These are phyloP conservation scores for Pyrochroa serraticornis DNA, from an alignment of 2,888 invertebrate genomes.

Conservation along the genomic window DNA sequence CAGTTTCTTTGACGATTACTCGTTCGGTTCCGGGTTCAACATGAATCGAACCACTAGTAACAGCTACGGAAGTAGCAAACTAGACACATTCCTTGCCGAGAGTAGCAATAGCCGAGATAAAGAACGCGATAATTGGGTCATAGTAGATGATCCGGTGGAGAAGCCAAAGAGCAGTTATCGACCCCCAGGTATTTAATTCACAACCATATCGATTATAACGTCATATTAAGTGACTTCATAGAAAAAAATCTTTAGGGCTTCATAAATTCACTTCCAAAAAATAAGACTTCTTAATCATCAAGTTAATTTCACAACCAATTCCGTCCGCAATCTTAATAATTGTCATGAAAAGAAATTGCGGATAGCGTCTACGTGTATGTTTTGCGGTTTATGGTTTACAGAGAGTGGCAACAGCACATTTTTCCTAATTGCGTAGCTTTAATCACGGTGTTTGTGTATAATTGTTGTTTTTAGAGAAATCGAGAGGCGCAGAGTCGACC, in stretches of 20 bases:
- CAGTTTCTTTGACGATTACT: slow-evolving; percentile 62
- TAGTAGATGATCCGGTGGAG: slow-evolving; percentile 54
- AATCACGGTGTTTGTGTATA: no score
- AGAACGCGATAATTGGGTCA: slow-evolving; percentile 56
- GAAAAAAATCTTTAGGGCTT: slow-evolving; percentile 16
- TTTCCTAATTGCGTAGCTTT: no score
- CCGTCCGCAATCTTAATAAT: no score
- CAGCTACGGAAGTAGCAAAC: slow-evolving; percentile 37
- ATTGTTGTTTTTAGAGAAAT: slow-evolving; percentile 27
- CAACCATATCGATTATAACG: not conserved
- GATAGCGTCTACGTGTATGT: no score
- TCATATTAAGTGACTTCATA: not conserved
- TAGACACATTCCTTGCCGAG: slow-evolving; percentile 43
- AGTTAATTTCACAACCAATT: no score
- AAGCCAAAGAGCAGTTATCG: slow-evolving; percentile 35
- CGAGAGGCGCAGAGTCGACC: slow-evolving; percentile 35
- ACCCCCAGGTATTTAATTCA: slow-evolving; percentile 5
- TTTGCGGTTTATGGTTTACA: no score
- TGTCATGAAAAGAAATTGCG: no score
- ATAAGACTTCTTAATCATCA: no score
- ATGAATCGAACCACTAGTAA: slow-evolving; percentile 63
- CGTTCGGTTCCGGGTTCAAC: slow-evolving; percentile 63
- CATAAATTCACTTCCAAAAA: not conserved
- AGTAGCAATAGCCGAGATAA: slow-evolving; percentile 26
- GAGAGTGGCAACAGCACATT: no score